These are phyloP conservation scores for Falco berigora DNA, from an alignment of 2,797 vertebrate genomes.

Conservation along the genomic window DNA sequence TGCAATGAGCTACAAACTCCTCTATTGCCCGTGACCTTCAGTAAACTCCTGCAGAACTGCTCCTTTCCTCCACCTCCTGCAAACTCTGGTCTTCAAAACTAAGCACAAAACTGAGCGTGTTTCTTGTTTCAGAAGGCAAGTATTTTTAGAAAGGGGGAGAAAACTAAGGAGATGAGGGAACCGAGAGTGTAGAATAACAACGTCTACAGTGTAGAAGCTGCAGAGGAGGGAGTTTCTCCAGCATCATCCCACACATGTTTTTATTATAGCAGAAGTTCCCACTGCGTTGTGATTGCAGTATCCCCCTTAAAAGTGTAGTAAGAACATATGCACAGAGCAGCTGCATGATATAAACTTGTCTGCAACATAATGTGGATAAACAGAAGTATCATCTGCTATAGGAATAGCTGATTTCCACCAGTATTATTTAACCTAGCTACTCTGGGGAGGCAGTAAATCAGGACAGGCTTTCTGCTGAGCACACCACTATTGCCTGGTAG, in stretches of 20 bases:
- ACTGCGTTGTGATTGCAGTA: not conserved
- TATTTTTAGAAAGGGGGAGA: slow-evolving; percentile 25
- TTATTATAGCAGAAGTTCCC: slow-evolving; percentile 53
- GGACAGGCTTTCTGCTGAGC: slow-evolving; percentile 9
- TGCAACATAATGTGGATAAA: slow-evolving; percentile 24
- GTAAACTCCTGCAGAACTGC: not conserved
- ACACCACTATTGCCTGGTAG: not conserved
- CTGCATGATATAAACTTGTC: slow-evolving; percentile 41
- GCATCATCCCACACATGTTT: slow-evolving; percentile 47
- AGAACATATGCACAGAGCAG: slow-evolving; percentile 47
- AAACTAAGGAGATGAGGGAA: not conserved
- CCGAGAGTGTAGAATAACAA: not conserved
- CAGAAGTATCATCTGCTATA: slow-evolving; percentile 49
- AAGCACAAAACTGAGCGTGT: not conserved
- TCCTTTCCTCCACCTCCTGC: not conserved
- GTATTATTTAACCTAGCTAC: slow-evolving; percentile 42
- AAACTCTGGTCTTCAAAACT: not conserved
- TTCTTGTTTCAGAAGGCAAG: not conserved
- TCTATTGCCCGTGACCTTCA: not conserved
- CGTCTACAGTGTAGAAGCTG: slow-evolving; percentile 6
- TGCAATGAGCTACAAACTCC: not conserved
- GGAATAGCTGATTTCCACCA: slow-evolving; percentile 25
- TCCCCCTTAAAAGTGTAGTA: slow-evolving; percentile 34
- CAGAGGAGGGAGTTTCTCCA: slow-evolving; percentile 49
- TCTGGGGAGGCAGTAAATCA: not conserved